Evolutionary conservation across 2,888 invertebrate species (phyloP), one percentile per base, ranked within the genome.

Genomic region (Phanerotoma sp.): DNA sequence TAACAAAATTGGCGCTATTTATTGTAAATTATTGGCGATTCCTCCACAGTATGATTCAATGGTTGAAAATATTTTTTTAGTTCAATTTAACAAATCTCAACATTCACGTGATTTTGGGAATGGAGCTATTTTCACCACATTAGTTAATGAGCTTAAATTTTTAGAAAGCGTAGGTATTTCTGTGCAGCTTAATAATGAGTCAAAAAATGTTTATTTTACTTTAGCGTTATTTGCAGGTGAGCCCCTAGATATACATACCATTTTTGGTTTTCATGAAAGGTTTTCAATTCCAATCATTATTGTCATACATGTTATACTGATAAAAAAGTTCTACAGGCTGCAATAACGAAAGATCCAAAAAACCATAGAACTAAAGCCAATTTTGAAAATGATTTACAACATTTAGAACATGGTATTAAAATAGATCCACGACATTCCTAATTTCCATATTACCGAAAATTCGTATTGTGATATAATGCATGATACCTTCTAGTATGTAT

Each of bases 1-100:
- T 1, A 56, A 63, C 28, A 63, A 65, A 60, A 53, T 62, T 18
- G 60, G 60, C 25, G 51, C 56, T 9, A 38, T 59, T 16, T 64
- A 62, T 54, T 51, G 35, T 37, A 37, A 50, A 33, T 57, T 65
- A 35, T 37, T 44, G 5, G 28, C 41, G 3, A 46, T 65, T 7
- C 63, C 65, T n/a, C 60, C 59, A 5, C 33, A 56, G 41, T 62
- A 56, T 40, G 33, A 16, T 13, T 61, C 55, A 9, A 61, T 57
- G 59, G 15, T 42, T 3, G 58, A 63, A 38, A 62, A 62, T 46
- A 62, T 58, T 40, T 60, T 63, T 15, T 32, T 56, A 16, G 35
- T 47, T 28, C 60, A 59, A 48, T 45, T 63, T 11, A 54, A 60
- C 35, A 55, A 49, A n/a, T 51, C 54, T 11, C 18, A 47, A 33